Evolutionary conservation across 2,113 vertebrate species (phyloP), one percentile per base, ranked within the genome.

Genomic region (Myotis lucifugus): DNA sequence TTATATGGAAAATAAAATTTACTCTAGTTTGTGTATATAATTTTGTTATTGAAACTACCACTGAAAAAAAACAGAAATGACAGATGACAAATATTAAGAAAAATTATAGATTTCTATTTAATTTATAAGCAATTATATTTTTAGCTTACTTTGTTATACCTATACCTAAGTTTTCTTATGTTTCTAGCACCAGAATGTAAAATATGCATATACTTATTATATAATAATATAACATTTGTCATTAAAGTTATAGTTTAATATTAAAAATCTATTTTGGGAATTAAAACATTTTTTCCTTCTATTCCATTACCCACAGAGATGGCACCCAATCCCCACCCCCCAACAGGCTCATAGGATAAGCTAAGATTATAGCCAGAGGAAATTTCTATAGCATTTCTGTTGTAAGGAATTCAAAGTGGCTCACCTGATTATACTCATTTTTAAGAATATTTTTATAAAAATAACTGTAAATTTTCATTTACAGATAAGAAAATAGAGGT

Each of bases 361-460:
- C 40, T 91, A 85, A 6, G 50, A 46, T 82, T 87, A 93, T 56
- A 92, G 74, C 50, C 15, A 87, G 15, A 48, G 4, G 10, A 11
- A 48, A 72, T 83, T 91, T 96, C 85, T 85, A 54, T 19, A 78
- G 32, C 50, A 84, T 82, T 37, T 34, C 77, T 72, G 18, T 37
- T 93, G 2, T 73, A 76, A 85, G 52, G 5, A 87, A 73, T 48
- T 78, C 91, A 73, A 94, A 91, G 17, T 69, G 23, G 37, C 34
- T 82, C 23, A 48, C 82, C 34, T 73, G 67, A 8, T 61, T 87
- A 94, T 54, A 86, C 21, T 93, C 37, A 85, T 74, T 29, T 90
- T 82, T 85, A 74, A 88, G 88, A 92, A 70, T 37, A n/a, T 66
- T 46, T 92, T 92, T 94, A 76, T n/a, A 21, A 90, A 97, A 95